Evolutionary conservation across 1,140 invertebrate species (phyloP).

Genomic region (Orchesella cincta): DNA sequence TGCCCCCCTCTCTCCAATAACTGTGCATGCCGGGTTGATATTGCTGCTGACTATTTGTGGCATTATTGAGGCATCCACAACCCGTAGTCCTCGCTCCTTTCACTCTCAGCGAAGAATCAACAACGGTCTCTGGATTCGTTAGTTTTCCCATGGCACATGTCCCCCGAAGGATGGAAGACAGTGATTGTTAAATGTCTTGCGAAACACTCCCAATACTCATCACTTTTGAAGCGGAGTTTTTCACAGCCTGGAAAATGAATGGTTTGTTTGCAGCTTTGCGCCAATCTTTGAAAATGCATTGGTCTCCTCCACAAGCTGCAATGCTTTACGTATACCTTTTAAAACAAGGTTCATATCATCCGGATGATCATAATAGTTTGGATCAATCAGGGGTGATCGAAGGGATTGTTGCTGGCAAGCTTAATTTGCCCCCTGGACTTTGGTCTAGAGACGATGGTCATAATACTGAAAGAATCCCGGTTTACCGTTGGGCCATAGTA

Average conservation of each 20-base stretch:
- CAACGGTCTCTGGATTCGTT: conserved; percentile 12
- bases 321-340: conserved; percentile 26
- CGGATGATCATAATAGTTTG: conserved; percentile 45
- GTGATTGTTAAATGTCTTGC: conserved; percentile 46
- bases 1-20: background rate
- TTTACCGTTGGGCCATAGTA: conserved; percentile 37
- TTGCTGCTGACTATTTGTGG: background rate
- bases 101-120: conserved; percentile 30
- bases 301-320: conserved; percentile 45
- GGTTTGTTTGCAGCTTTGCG: conserved; percentile 19
- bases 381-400: conserved; percentile 46
- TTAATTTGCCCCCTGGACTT: conserved; percentile 43
- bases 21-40: conserved; percentile 14
- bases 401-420: conserved; percentile 38
- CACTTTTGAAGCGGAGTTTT: conserved; percentile 43
- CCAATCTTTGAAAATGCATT: conserved; percentile 39
- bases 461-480: background rate
- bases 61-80: conserved; percentile 24
- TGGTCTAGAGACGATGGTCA: conserved; percentile 18
- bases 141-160: conserved; percentile 31
- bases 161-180: background rate
- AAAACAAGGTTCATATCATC: conserved; percentile 37
- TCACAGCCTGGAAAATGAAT: conserved; percentile 51
- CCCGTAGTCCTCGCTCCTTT: conserved; percentile 22
- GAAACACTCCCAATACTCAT: conserved; percentile 53